phyloP scores from a whole-genome alignment of 2,888 invertebrate genomes.

The Acrocera orbiculus region DNA sequence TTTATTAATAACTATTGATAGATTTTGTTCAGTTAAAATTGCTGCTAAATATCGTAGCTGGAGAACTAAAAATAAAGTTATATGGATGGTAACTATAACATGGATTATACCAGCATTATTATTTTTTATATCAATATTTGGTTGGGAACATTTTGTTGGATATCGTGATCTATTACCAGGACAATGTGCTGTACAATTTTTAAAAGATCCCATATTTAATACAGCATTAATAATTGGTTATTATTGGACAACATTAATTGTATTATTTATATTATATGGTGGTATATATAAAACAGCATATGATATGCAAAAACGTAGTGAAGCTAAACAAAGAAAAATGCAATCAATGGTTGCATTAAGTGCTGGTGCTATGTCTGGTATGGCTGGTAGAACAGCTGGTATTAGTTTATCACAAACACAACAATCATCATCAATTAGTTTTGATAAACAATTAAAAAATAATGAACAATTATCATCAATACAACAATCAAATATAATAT shows the following conservation, averaged over 20 bases:
- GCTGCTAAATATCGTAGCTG: slow-evolving; percentile 94
- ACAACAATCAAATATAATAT: slow-evolving; percentile 15
- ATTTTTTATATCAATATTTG: slow-evolving; percentile 96
- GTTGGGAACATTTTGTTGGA: slow-evolving; percentile 97
- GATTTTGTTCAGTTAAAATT: slow-evolving; percentile 97
- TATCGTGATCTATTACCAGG: slow-evolving; percentile 71
- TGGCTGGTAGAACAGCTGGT: slow-evolving; percentile 75
- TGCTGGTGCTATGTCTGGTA: slow-evolving; percentile 78
- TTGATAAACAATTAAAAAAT: slow-evolving; percentile 45
- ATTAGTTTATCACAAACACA: slow-evolving; percentile 67
- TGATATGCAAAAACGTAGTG: slow-evolving; percentile 92
- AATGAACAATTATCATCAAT: slow-evolving; percentile 16
- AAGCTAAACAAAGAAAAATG: slow-evolving; percentile 90
- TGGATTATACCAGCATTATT: slow-evolving; percentile 93
- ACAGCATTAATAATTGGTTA: slow-evolving; percentile 92
- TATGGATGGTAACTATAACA: slow-evolving; percentile 89
- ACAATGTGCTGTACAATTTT: slow-evolving; percentile 90
- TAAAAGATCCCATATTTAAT: slow-evolving; percentile 93
- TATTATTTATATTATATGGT: slow-evolving; percentile 87
- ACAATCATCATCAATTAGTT: slow-evolving; percentile 47
- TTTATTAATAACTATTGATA: slow-evolving; percentile 91
- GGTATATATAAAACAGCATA: slow-evolving; percentile 96
- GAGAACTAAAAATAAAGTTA: slow-evolving; percentile 84
- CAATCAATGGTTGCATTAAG: slow-evolving; percentile 84
- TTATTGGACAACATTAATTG: slow-evolving; percentile 93